Conservation (phyloP, 2,888 invertebrate genomes). For the Malacosoma neustria region DNA sequence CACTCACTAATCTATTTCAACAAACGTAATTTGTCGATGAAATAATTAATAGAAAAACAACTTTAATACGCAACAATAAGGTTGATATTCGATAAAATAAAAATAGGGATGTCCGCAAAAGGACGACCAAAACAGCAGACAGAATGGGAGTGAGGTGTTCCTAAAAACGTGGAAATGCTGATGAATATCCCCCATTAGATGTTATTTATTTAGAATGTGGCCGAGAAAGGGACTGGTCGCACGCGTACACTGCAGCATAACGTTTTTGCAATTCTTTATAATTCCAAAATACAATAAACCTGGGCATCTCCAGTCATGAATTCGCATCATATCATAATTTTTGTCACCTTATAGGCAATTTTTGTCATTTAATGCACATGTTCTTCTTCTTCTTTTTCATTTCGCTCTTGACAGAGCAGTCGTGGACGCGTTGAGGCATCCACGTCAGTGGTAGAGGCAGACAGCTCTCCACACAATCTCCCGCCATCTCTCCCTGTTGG, state of each 20-base stretch:
- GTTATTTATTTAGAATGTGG: constrained; percentile 76
- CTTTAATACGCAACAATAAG: constrained; percentile 18
- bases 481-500: no score
- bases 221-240: constrained; percentile 57
- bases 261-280: no score
- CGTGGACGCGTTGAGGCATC: no score
- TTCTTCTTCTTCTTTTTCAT: no score
- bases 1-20: constrained; percentile 66
- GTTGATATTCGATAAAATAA: constrained; percentile 17
- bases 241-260: constrained; percentile 1
- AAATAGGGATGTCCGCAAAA: constrained; percentile 28
- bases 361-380: no score
- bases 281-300: no score
- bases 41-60: constrained; percentile 16
- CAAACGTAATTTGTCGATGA: constrained; percentile 50
- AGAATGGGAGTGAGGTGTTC: constrained; percentile 60
- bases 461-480: no score
- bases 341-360: no score
- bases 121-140: constrained; percentile 54
- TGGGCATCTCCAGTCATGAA: no score
- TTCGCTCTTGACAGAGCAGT: no score
- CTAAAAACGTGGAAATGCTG: constrained; percentile 74
- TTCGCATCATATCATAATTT: no score
- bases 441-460: no score
- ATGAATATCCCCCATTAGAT: constrained; percentile 76